Evolutionary conservation across 2,113 vertebrate genomes (phyloP).

Genomic region (Ariopsis seemanni): DNA sequence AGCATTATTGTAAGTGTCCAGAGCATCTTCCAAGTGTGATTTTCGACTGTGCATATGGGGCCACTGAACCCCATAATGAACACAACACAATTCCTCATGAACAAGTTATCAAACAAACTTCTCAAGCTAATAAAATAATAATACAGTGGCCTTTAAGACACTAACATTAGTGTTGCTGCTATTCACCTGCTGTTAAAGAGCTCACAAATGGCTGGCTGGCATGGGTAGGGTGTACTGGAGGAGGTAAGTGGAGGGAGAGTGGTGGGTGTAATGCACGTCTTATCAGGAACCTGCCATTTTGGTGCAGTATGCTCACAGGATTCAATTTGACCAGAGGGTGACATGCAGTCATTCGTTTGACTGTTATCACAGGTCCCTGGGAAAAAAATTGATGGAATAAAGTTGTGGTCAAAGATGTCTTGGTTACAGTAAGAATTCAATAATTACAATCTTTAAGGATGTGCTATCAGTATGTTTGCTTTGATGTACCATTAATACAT

Average conservation of each 20-base stretch:
- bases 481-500: not conserved
- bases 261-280: constrained; percentile 56
- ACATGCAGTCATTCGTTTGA: constrained; percentile 79
- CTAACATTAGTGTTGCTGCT: not conserved
- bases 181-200: constrained; percentile 81
- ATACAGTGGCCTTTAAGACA: not conserved
- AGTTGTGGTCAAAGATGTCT: not conserved
- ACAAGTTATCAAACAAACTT: not conserved
- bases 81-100: not conserved
- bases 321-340: constrained; percentile 69
- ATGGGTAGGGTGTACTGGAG: constrained; percentile 27
- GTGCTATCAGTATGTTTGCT: not conserved
- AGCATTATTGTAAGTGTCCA: too few species aligned
- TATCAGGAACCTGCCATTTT: constrained; percentile 71
- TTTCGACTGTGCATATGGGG: too few species aligned
- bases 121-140: not conserved
- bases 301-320: constrained; percentile 72
- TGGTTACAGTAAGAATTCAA: not conserved
- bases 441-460: not conserved
- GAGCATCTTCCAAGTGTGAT: too few species aligned
- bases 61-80: too few species aligned
- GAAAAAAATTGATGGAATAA: not conserved
- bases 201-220: constrained; percentile 69
- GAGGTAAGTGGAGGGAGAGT: constrained; percentile 36
- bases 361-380: constrained; percentile 86